Conservation (phyloP, 2,888 invertebrate species). For the Drosophila lutescens region DNA sequence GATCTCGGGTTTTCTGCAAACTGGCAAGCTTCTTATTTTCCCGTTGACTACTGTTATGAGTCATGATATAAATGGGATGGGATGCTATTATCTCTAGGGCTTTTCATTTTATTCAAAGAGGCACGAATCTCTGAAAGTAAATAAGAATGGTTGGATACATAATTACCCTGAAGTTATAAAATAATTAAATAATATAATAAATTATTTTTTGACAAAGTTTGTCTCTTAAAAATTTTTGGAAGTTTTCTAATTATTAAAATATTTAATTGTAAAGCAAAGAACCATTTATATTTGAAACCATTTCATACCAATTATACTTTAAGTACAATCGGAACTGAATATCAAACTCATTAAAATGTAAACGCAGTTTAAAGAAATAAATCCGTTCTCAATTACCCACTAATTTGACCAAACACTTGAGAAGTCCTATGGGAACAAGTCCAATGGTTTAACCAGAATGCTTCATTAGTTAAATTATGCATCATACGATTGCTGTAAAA, state of each 20-base stretch:
- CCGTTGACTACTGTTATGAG: constrained; percentile 54
- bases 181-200: no score
- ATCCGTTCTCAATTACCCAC: constrained; percentile 8
- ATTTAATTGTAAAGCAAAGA: background rate
- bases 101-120: no score
- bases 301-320: background rate
- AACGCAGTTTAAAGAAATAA: constrained; percentile 3
- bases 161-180: no score
- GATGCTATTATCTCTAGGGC: no score
- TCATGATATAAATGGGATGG: constrained; percentile 8
- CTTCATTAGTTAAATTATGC: constrained; percentile 78
- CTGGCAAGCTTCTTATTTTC: constrained; percentile 35
- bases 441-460: constrained; percentile 47
- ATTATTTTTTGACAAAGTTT: no score
- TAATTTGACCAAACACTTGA: constrained; percentile 16
- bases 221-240: no score
- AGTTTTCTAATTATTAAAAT: no score
- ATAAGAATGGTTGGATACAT: no score
- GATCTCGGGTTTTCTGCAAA: constrained; percentile 37
- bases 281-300: no score
- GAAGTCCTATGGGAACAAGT: constrained; percentile 3
- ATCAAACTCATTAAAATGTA: background rate
- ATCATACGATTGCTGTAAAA: constrained; percentile 69
- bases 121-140: no score
- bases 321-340: background rate